Evolutionary conservation across 2,888 invertebrate species (phyloP).

Genomic region (Eumacrocentrus americanus): DNA sequence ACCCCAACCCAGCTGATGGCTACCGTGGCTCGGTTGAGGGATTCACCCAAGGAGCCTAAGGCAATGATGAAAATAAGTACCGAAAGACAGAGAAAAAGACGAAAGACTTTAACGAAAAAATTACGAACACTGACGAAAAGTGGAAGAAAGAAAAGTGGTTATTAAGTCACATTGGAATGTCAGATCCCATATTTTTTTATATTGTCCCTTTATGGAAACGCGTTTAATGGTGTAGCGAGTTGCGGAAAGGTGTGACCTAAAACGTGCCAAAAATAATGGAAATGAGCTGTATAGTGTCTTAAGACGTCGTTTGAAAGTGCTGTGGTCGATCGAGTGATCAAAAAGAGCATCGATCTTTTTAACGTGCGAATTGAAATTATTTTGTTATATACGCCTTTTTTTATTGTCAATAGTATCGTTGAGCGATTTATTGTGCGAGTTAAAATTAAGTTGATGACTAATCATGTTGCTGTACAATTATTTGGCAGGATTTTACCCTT

Average conservation of each 20-base stretch:
- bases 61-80: neutral
- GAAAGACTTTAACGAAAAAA: slow-evolving; percentile 18
- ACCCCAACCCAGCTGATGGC: slow-evolving; percentile 74
- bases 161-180: slow-evolving; percentile 27
- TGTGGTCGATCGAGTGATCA: slow-evolving; percentile 9
- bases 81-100: slow-evolving; percentile 17
- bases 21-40: slow-evolving; percentile 57
- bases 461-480: too few species aligned
- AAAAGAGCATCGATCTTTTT: neutral
- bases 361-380: neutral
- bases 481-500: too few species aligned
- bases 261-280: slow-evolving; percentile 38
- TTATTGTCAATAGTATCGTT: slow-evolving; percentile 14
- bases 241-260: slow-evolving; percentile 20
- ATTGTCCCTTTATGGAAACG: slow-evolving; percentile 29
- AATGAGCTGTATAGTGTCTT: slow-evolving; percentile 32
- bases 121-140: slow-evolving; percentile 11
- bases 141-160: slow-evolving; percentile 9
- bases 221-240: slow-evolving; percentile 19
- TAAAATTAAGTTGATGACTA: too few species aligned
- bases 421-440: too few species aligned
- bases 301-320: slow-evolving; percentile 26
- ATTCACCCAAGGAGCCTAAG: neutral
- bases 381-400: slow-evolving; percentile 8
- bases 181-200: slow-evolving; percentile 38